Percentiles rank a stretch among this genome's conserved stretches.
Evolutionary conservation across 2,113 vertebrate species (phyloP).

Genomic region (Syrrhaptes paradoxus): DNA sequence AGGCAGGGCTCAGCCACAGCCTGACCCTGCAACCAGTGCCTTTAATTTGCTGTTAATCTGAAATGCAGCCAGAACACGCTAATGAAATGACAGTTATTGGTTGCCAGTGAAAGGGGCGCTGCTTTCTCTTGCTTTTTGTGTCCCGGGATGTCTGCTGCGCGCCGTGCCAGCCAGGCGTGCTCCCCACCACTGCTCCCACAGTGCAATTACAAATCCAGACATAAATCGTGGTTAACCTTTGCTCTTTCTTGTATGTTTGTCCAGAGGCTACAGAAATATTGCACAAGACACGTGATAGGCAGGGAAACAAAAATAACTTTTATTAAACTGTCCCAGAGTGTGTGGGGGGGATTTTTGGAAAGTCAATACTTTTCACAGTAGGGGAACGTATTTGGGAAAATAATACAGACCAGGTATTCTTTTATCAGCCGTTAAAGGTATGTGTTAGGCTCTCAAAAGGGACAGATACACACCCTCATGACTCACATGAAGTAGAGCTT

Average conservation of each 20-base stretch:
- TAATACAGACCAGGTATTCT: not conserved
- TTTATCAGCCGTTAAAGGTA: not conserved
- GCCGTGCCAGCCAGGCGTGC: not conserved
- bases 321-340: not conserved
- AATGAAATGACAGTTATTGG: accelerated
- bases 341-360: not conserved
- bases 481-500: not conserved
- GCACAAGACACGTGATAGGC: slow-evolving; percentile 17
- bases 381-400: not conserved
- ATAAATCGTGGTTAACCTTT: slow-evolving; percentile 45
- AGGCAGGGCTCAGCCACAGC: not conserved
- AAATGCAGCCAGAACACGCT: not conserved
- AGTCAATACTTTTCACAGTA: not conserved
- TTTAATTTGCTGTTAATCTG: not conserved
- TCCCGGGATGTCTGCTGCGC: not conserved
- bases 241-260: slow-evolving; percentile 11
- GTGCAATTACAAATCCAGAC: not conserved
- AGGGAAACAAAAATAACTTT: slow-evolving; percentile 3
- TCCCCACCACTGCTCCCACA: not conserved
- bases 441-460: not conserved
- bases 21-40: not conserved
- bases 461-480: not conserved
- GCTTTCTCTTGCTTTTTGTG: not conserved
- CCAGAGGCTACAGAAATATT: slow-evolving; percentile 54
- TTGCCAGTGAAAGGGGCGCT: not conserved